phyloP scores from a whole-genome alignment of 1,140 invertebrate species.

The Tribolium madens region DNA sequence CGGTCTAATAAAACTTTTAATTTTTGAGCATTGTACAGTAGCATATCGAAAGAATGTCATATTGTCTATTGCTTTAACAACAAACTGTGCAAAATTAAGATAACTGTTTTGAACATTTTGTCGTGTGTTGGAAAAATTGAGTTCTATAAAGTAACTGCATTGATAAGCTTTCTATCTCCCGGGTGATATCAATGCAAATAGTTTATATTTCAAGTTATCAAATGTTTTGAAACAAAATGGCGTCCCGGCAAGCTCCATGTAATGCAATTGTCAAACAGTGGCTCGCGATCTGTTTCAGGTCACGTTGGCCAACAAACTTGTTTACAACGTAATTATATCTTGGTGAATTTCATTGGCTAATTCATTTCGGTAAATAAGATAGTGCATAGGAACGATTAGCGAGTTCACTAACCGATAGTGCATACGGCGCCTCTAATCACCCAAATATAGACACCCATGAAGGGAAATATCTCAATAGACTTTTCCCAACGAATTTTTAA shows the following conservation, averaged over 20 bases:
- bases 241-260: not conserved
- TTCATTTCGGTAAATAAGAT: slow-evolving; percentile 45
- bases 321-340: slow-evolving; percentile 43
- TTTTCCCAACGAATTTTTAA: slow-evolving; percentile 29
- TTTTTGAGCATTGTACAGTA: too few species aligned
- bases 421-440: slow-evolving; percentile 5
- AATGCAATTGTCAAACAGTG: slow-evolving; percentile 32
- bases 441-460: slow-evolving; percentile 27
- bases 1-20: too few species aligned
- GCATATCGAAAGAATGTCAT: too few species aligned
- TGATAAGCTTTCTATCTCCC: not conserved
- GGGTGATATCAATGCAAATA: slow-evolving; percentile 4
- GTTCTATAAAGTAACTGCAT: not conserved
- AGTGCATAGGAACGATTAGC: slow-evolving; percentile 35
- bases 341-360: slow-evolving; percentile 46
- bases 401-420: slow-evolving; percentile 44
- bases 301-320: slow-evolving; percentile 39
- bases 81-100: not conserved
- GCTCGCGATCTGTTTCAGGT: slow-evolving; percentile 39
- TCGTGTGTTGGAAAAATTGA: not conserved
- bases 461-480: not conserved
- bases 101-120: not conserved
- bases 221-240: not conserved
- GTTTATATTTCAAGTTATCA: not conserved
- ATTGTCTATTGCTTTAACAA: too few species aligned